phyloP scores from a whole-genome alignment of 2,888 invertebrate species.

The Nephrotoma guestfalica region DNA sequence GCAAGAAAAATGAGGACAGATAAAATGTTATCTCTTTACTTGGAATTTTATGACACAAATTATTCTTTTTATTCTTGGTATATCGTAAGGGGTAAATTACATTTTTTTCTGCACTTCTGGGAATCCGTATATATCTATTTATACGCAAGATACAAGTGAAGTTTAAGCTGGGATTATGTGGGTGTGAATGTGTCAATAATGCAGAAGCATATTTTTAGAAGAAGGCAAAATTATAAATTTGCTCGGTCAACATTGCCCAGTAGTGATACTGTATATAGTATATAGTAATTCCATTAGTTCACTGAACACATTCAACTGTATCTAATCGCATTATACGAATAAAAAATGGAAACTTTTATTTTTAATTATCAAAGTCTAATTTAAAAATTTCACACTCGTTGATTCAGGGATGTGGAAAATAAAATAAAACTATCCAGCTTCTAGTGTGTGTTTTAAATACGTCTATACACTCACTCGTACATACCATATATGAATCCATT shows the following conservation, averaged over 20 bases:
- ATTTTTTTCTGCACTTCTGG: neutral
- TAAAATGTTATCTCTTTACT: neutral
- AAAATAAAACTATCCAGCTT: neutral
- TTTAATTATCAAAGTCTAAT: neutral
- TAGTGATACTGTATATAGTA: neutral
- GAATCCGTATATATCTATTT: neutral
- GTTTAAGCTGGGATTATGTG: neutral
- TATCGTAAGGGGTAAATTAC: neutral
- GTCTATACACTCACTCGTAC: neutral
- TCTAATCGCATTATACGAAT: neutral
- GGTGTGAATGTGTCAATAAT: neutral
- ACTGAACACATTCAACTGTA: neutral
- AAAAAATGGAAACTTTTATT: neutral
- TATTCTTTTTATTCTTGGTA: neutral
- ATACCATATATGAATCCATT: neutral
- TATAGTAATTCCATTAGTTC: neutral
- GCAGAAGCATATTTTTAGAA: neutral
- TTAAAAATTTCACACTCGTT: neutral
- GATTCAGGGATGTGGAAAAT: neutral
- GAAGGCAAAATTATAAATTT: neutral
- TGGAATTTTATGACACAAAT: neutral
- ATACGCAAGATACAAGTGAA: neutral
- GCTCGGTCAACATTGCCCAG: no score
- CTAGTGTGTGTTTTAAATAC: no score
- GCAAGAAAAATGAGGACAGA: neutral